Evolutionary conservation across 2,113 vertebrate genomes (phyloP).

Genomic region (Cephalopterus ornatus): DNA sequence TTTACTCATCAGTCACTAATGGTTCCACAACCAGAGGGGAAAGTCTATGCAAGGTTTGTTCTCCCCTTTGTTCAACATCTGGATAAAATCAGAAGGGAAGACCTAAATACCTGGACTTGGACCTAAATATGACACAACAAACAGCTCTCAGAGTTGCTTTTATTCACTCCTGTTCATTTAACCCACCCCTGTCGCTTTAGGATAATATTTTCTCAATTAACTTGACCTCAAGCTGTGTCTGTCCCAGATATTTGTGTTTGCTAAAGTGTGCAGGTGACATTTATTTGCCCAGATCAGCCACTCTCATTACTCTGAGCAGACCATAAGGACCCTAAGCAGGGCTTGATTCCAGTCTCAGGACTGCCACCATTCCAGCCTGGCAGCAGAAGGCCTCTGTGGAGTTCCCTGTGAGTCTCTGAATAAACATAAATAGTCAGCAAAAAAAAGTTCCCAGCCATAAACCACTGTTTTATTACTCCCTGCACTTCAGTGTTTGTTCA

Average conservation of each 20-base stretch:
- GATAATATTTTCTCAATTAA: not conserved
- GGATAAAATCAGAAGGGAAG: not conserved
- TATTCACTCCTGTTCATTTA: not conserved
- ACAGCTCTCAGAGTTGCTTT: not conserved
- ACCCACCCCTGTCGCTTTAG: not conserved
- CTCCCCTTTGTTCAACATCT: not conserved
- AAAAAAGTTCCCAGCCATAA: not conserved
- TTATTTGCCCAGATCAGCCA: not conserved
- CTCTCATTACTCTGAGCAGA: not conserved
- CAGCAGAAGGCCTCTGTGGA: not conserved
- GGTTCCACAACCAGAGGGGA: not conserved
- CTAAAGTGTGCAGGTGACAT: not conserved
- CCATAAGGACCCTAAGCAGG: not conserved
- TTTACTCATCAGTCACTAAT: not conserved
- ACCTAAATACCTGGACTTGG: not conserved
- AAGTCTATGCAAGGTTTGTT: not conserved
- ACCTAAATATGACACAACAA: not conserved
- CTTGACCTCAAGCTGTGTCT: not conserved
- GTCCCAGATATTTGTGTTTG: not conserved
- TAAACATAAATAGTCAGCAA: not conserved
- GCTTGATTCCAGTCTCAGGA: not conserved
- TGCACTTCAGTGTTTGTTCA: not conserved
- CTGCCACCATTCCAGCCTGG: not conserved
- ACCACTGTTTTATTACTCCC: not conserved
- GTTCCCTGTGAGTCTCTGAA: not conserved